A percentile compares a stretch with the other conserved stretches of the same genome.
Evolutionary conservation across 1,140 invertebrate species (phyloP).

Genomic region (Stratiolaelaps scimitus): DNA sequence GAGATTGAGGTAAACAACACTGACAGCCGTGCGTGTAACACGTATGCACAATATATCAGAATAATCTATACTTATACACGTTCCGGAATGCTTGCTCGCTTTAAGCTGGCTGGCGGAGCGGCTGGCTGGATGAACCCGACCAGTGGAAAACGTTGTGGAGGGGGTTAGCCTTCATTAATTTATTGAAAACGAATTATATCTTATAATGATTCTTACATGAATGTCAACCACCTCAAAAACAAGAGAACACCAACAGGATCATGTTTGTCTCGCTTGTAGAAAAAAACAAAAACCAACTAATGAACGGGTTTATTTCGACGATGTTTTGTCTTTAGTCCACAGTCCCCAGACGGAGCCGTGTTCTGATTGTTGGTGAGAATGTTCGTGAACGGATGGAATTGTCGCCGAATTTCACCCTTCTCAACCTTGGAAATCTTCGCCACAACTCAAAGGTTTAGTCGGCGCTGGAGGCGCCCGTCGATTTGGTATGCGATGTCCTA

Average conservation of each 20-base stretch:
- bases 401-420: background rate
- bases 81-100: no score
- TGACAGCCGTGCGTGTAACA: no score
- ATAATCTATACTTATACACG: no score
- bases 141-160: no score
- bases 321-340: background rate
- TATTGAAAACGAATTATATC: background rate
- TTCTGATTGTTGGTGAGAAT: background rate
- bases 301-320: background rate
- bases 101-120: no score
- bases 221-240: background rate
- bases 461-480: background rate
- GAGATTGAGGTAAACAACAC: background rate
- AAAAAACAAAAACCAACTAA: background rate
- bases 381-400: slow-evolving; percentile 2
- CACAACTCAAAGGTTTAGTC: background rate
- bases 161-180: no score
- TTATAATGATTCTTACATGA: background rate
- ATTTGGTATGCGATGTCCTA: no score
- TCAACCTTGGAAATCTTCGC: slow-evolving; percentile 3
- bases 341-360: background rate
- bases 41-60: no score
- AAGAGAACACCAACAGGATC: background rate
- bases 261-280: background rate
- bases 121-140: no score